Base-by-base conservation (phyloP, 2,797 vertebrate species). In the Crax fasciolata region DNA sequence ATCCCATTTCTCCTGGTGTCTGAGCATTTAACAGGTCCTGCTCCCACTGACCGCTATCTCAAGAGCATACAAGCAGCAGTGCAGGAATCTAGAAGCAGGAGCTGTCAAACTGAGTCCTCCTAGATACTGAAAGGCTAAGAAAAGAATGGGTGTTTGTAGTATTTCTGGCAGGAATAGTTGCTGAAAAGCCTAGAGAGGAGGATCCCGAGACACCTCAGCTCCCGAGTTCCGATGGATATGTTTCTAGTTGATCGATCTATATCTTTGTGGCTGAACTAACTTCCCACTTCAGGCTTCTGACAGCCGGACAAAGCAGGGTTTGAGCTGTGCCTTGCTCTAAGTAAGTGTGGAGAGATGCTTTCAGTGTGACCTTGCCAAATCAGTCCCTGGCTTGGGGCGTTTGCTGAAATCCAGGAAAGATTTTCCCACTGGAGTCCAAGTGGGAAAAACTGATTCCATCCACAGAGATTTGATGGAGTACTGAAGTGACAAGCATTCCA, bases 311-410 rank as follows among this genome's bases (percentile, higher is more conserved):
- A 95, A 94, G 92, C 85, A 67, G 43, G 55, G 63, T 84, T 90
- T 93, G 93, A 95, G 94, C 77, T 0, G 0, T 78, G 93, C 87
- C 82, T 95, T 62, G 79, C 70, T 88, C 39, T 75, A 79, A 96
- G 92, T 88, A 89, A 94, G 95, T 84, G 91, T 89, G 76, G 83
- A 95, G 92, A 94, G 94, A 94, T 79, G 84, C 46, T 96, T 94
- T 67, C 94, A 94, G 74, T 14, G 82, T 88, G 96, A 95, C 95
- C 87, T 89, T 94, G 84, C 82, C 84, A 96, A 89, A 91, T 78
- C 92, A 79, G 89, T 63, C 75, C 74, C 39, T 24, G 73, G 66
- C 79, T 78, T 57, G 76, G 87, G 73, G 66, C 3, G 4, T 75
- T 83, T 70, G 76, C 66, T 57, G 76, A 86, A 77, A 82, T 81